A percentile compares a stretch with the other conserved stretches of the same genome.
Evolutionary conservation across 1,140 invertebrate species (phyloP).

Genomic region (Panonychus citri): DNA sequence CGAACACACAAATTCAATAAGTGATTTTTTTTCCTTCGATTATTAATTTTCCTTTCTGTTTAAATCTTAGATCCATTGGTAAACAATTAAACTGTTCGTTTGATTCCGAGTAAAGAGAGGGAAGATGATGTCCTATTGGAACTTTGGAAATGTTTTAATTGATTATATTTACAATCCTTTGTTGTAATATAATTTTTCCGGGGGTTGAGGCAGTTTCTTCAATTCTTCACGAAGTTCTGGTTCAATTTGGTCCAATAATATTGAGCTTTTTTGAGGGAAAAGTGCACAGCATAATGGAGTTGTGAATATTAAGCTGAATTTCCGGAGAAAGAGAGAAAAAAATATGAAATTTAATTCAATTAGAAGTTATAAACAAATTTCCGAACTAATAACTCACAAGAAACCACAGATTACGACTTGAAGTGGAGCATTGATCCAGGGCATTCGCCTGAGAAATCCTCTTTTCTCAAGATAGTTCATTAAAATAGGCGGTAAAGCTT

Average conservation of each 20-base stretch:
- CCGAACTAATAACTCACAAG: slow-evolving; percentile 20
- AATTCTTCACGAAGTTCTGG: slow-evolving; percentile 27
- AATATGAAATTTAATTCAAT: slow-evolving; percentile 1
- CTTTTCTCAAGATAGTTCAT: slow-evolving; percentile 47
- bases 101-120: not conserved
- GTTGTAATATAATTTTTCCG: slow-evolving; percentile 31
- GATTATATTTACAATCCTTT: slow-evolving; percentile 26
- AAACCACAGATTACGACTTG: slow-evolving; percentile 28
- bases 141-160: no score
- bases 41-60: no score
- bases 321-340: slow-evolving; percentile 2
- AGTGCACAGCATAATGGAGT: slow-evolving; percentile 75
- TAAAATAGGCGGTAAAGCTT: slow-evolving; percentile 43
- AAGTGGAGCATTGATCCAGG: slow-evolving; percentile 29
- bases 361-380: not conserved
- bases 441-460: slow-evolving; percentile 21
- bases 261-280: slow-evolving; percentile 60
- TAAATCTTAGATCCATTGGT: no score
- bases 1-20: not conserved
- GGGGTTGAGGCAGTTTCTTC: slow-evolving; percentile 20
- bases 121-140: not conserved
- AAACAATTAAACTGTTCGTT: no score
- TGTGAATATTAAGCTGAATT: slow-evolving; percentile 69
- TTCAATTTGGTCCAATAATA: slow-evolving; percentile 30
- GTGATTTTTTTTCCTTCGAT: not conserved